Evolutionary conservation across 2,888 invertebrate species (phyloP).

Genomic region (Morpho achilles): DNA sequence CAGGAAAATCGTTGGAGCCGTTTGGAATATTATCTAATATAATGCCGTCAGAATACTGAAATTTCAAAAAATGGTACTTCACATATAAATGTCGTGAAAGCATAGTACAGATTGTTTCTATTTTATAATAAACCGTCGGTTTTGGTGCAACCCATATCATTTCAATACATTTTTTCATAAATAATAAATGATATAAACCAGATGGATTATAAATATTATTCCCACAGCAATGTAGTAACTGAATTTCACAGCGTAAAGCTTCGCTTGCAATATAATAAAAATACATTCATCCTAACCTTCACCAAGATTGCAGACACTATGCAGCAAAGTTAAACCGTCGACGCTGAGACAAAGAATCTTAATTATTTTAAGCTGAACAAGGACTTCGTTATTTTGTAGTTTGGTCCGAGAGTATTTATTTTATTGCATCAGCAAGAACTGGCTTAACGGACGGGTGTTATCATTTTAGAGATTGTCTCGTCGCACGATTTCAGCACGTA

Average conservation of each 20-base stretch:
- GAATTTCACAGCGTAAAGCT: conserved; percentile 3
- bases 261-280: conserved; percentile 18
- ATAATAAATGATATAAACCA: no score
- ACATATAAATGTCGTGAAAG: no score
- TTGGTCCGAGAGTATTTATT: conserved; percentile 49
- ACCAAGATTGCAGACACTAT: conserved; percentile 35
- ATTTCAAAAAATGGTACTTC: no score
- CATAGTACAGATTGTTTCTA: no score
- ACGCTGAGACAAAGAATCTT: conserved; percentile 64
- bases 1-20: no score
- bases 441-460: conserved; percentile 53
- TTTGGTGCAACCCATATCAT: no score
- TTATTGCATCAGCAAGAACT: conserved; percentile 63
- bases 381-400: conserved; percentile 60
- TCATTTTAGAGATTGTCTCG: conserved; percentile 66
- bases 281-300: conserved; percentile 27
- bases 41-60: no score
- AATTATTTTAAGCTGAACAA: conserved; percentile 72
- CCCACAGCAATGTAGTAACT: no score
- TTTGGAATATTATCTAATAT: no score
- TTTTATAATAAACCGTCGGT: no score
- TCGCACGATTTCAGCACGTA: conserved; percentile 48
- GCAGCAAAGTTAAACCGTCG: conserved; percentile 35
- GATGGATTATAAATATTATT: no score
- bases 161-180: no score